Base-by-base conservation (phyloP, 1,140 invertebrate genomes). In the Forficula auricularia region DNA sequence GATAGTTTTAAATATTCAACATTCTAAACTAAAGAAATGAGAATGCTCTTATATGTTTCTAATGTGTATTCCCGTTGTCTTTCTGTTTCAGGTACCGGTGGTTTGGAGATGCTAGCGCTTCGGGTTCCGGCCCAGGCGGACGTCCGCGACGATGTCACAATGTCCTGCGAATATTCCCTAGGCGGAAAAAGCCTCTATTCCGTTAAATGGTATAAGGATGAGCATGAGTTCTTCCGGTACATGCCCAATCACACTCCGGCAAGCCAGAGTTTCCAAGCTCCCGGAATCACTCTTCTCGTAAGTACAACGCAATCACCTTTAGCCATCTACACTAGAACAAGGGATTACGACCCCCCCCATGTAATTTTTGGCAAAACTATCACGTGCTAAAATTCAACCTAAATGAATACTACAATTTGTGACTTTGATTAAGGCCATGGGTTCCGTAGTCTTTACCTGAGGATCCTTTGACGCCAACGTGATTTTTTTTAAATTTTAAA, bases 171-270 rank as follows among this genome's bases (percentile, higher is more conserved):
- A 56, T 86, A 81, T 57, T 78, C 84, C 59, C 65, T 80, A 56
- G 81, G 82, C 54, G 70, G 70, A 27, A 79, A 81, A 48, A 70
- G 68, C 22, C 65, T 87, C 42, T 86, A 85, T 61, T 75, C 79
- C 45, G 79, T 87, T 50, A 85, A 86, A 64, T 87, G 82, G 82
- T 86, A 87, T 62, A 71, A 76, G 48, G 76, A 73, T 33, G 68
- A 70, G 48, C 61, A 66, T 42, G 75, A 77, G 55, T 79, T 79
- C 57, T 75, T 70, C 61, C 61, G 71, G 43, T 73, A 66, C 50
- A 63, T 63, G 12, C 67, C 71, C 13, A 67, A 64, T 32, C 66
- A 71, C 48, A 56, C 53, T 19, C 70, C 70, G 37, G 57, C 62
- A n/a, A 59, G 63, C 46, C 70, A 71, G 53, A 64, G 62, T 20